Evolutionary conservation across 64 coral and sea anemone genomes (phyloP).

Genomic region (Dendronephthya gigantea): DNA sequence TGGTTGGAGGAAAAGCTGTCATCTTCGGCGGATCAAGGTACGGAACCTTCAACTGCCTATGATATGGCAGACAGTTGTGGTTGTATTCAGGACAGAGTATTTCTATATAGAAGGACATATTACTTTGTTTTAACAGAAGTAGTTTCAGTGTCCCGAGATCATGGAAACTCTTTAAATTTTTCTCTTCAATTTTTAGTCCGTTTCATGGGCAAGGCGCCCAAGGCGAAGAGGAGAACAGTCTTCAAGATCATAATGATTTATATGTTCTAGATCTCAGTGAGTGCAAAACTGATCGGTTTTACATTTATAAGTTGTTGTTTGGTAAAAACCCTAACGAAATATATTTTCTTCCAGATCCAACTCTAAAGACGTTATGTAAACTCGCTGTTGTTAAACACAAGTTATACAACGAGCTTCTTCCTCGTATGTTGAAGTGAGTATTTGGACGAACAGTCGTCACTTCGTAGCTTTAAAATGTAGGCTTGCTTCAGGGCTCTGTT

Average conservation of each 20-base stretch:
- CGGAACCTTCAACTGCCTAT: no score
- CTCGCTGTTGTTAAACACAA: constrained; percentile 68
- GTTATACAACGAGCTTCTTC: constrained; percentile 48
- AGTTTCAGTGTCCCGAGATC: no score
- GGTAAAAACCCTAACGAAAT: background rate
- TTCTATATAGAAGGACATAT: no score
- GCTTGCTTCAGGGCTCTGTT: no score
- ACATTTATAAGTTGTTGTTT: background rate
- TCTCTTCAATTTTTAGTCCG: constrained; percentile 42
- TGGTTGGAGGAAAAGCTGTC: constrained; percentile 52
- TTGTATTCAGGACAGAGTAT: no score
- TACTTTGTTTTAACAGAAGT: no score
- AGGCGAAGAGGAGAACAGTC: constrained; percentile 61
- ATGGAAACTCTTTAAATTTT: background rate
- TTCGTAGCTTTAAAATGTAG: no score
- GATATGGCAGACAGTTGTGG: no score
- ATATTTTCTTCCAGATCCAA: constrained; percentile 44
- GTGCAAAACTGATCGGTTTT: background rate
- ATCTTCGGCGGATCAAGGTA: constrained; percentile 94
- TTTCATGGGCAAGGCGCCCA: constrained; percentile 41
- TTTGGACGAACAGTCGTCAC: background rate
- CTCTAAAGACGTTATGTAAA: constrained; percentile 76
- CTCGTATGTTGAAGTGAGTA: constrained; percentile 66
- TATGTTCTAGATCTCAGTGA: constrained; percentile 87
- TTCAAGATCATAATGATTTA: constrained; percentile 81